These are phyloP conservation scores for Gymnogyps californianus DNA, from an alignment of 2,113 vertebrate genomes.

Conservation along the genomic window DNA sequence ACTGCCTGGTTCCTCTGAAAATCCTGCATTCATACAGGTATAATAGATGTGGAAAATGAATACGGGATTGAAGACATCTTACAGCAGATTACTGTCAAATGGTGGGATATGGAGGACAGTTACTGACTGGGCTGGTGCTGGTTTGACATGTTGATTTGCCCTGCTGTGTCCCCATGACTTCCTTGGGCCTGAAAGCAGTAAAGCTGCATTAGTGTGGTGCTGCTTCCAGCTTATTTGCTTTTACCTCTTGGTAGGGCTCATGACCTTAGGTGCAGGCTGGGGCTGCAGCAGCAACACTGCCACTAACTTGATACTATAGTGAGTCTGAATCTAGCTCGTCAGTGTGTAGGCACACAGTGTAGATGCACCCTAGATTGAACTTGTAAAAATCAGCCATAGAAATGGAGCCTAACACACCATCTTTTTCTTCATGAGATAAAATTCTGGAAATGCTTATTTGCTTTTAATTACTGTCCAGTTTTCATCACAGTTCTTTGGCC, in stretches of 20 bases:
- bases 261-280: background rate
- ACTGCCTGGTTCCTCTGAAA: background rate
- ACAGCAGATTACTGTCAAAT: background rate
- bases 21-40: background rate
- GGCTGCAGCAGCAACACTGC: background rate
- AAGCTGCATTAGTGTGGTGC: background rate
- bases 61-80: background rate
- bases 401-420: background rate
- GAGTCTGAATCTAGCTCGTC: background rate
- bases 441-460: background rate
- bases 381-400: background rate
- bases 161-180: background rate
- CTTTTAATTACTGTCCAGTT: background rate
- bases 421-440: background rate
- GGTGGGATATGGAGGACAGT: background rate
- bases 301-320: background rate
- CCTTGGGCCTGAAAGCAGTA: background rate
- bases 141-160: background rate
- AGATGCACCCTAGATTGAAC: background rate
- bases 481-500: background rate
- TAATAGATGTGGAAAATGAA: background rate
- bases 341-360: accelerated
- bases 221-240: background rate
- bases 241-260: background rate
- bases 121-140: background rate